phyloP scores from a whole-genome alignment of 2,888 invertebrate species.

The Pteria penguin region DNA sequence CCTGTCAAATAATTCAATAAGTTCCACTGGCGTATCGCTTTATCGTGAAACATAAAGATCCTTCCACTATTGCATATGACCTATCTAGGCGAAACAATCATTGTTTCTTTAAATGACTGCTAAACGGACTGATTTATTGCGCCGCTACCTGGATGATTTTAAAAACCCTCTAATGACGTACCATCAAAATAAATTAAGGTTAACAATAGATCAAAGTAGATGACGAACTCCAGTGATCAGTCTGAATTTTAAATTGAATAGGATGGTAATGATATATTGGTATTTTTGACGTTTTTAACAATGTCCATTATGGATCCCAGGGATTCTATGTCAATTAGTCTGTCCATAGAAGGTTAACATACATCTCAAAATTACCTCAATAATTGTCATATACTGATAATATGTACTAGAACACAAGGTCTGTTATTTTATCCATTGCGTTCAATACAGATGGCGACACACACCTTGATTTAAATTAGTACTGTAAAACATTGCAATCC shows the following conservation, averaged over 20 bases:
- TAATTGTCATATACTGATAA: not conserved
- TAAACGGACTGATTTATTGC: conserved; percentile 32
- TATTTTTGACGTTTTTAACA: conserved; percentile 15
- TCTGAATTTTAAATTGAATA: not conserved
- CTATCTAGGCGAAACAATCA: not conserved
- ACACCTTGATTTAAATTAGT: no score
- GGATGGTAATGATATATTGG: conserved; percentile 14
- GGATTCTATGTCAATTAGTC: conserved; percentile 4
- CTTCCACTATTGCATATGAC: not conserved
- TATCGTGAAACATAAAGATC: not conserved
- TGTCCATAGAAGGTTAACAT: not conserved
- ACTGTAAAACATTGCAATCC: no score
- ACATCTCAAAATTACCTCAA: not conserved
- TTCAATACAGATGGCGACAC: no score
- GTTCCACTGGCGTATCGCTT: not conserved
- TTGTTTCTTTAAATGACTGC: conserved; percentile 3
- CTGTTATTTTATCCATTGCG: no score
- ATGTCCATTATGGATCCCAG: not conserved
- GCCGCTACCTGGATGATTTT: conserved; percentile 30
- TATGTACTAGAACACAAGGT: no score
- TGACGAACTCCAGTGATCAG: conserved; percentile 1
- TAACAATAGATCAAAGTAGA: conserved; percentile 25
- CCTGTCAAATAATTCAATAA: not conserved
- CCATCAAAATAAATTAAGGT: conserved; percentile 23
- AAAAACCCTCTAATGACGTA: conserved; percentile 21